Percentiles rank a stretch among this genome's conserved stretches.
These are phyloP conservation scores for Plodia interpunctella DNA, from an alignment of 1,140 invertebrate genomes.

Conservation along the genomic window DNA sequence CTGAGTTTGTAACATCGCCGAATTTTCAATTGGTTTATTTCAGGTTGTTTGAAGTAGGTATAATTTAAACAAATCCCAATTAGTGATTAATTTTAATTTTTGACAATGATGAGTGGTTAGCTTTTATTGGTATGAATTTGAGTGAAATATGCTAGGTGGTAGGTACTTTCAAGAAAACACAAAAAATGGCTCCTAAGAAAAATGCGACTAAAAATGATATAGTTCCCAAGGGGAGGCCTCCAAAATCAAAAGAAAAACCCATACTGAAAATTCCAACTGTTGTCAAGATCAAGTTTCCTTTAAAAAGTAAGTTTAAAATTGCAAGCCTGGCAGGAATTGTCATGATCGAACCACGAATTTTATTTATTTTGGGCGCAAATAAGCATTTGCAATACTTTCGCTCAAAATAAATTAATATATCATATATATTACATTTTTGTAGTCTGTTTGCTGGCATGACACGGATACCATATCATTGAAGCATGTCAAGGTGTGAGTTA, in stretches of 20 bases:
- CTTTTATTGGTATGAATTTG: neutral
- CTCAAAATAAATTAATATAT: too few species aligned
- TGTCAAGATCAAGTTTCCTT: slow-evolving; percentile 16
- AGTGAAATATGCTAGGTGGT: neutral
- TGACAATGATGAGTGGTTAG: neutral
- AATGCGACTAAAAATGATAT: slow-evolving; percentile 16
- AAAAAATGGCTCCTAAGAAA: slow-evolving; percentile 30
- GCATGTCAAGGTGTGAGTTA: too few species aligned
- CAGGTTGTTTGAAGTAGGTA: too few species aligned
- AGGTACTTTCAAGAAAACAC: too few species aligned
- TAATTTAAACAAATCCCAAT: too few species aligned
- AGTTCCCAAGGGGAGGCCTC: slow-evolving; percentile 13
- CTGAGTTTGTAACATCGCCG: too few species aligned
- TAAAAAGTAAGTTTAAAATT: slow-evolving; percentile 17
- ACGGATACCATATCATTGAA: too few species aligned
- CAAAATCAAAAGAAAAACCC: slow-evolving; percentile 16
- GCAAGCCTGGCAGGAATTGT: slow-evolving; percentile 1
- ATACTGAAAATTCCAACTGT: slow-evolving; percentile 17
- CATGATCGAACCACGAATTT: too few species aligned
- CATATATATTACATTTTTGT: too few species aligned
- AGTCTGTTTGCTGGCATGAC: too few species aligned
- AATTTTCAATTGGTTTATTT: neutral
- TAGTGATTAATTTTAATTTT: neutral
- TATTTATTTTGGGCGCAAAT: too few species aligned
- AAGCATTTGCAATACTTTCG: too few species aligned